Evolutionary conservation across 2,888 invertebrate species (phyloP).

Genomic region (Andrena hattorfiana): DNA sequence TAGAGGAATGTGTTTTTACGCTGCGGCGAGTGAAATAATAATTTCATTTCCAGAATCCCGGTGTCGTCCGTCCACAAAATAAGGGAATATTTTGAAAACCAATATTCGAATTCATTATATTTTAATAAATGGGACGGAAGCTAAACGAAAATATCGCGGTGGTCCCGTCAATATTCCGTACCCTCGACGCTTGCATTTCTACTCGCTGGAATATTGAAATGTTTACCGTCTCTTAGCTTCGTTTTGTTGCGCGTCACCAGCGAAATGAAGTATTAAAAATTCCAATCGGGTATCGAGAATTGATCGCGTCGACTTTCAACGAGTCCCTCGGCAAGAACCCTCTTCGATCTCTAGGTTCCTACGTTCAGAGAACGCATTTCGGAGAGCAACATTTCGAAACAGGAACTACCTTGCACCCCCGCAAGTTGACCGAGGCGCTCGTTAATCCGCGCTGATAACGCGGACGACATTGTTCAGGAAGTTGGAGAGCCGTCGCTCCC

Average conservation of each 20-base stretch:
- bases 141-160: no score
- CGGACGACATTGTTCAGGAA: neutral
- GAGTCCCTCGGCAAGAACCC: no score
- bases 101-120: neutral
- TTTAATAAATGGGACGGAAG: neutral
- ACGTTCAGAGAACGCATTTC: neutral
- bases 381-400: neutral
- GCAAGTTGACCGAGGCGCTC: neutral
- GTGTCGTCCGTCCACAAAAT: neutral
- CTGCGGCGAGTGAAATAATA: no score
- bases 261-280: neutral
- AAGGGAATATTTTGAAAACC: neutral
- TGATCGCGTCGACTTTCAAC: no score
- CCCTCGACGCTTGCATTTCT: neutral
- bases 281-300: no score
- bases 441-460: constrained; percentile 6
- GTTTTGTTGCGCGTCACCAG: neutral
- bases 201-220: neutral
- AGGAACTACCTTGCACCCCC: neutral
- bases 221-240: neutral
- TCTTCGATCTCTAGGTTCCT: no score
- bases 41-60: neutral
- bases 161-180: neutral
- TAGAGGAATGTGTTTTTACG: no score
- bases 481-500: neutral